Evolutionary conservation across 2,888 invertebrate genomes (phyloP).

Genomic region (Drosophila setosimentum): DNA sequence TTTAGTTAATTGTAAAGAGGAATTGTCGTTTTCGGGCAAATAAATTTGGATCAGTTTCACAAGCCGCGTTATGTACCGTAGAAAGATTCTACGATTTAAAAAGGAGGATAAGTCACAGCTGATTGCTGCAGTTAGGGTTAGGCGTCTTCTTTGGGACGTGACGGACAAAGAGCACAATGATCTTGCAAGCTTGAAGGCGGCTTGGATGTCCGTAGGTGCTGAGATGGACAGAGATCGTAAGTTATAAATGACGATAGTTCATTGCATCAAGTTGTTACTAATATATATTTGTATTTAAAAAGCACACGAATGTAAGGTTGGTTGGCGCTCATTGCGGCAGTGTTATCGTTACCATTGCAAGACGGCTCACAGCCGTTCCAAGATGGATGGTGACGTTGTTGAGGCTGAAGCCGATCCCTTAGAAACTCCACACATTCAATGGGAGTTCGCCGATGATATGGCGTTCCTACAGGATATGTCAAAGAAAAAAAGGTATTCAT

Average conservation of each 20-base stretch:
- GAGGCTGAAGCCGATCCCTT: slow-evolving; percentile 38
- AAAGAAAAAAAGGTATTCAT: slow-evolving; percentile 8
- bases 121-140: slow-evolving; percentile 35
- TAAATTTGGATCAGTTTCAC: neutral
- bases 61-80: slow-evolving; percentile 10
- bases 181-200: slow-evolving; percentile 28
- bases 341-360: slow-evolving; percentile 51
- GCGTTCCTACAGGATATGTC: slow-evolving; percentile 33
- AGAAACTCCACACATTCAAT: slow-evolving; percentile 41
- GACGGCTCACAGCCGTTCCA: slow-evolving; percentile 22
- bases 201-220: slow-evolving; percentile 39
- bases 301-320: slow-evolving; percentile 49
- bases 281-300: neutral
- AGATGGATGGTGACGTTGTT: neutral
- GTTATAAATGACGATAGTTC: neutral
- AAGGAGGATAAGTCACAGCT: slow-evolving; percentile 41
- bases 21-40: neutral
- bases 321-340: slow-evolving; percentile 50
- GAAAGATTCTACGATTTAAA: slow-evolving; percentile 27
- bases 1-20: neutral
- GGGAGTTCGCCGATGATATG: slow-evolving; percentile 55
- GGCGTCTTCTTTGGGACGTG: slow-evolving; percentile 46
- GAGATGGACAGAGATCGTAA: slow-evolving; percentile 42
- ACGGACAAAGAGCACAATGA: slow-evolving; percentile 43
- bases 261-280: neutral